phyloP scores from a whole-genome alignment of 2,797 vertebrate species.

The Bucorvus abyssinicus region DNA sequence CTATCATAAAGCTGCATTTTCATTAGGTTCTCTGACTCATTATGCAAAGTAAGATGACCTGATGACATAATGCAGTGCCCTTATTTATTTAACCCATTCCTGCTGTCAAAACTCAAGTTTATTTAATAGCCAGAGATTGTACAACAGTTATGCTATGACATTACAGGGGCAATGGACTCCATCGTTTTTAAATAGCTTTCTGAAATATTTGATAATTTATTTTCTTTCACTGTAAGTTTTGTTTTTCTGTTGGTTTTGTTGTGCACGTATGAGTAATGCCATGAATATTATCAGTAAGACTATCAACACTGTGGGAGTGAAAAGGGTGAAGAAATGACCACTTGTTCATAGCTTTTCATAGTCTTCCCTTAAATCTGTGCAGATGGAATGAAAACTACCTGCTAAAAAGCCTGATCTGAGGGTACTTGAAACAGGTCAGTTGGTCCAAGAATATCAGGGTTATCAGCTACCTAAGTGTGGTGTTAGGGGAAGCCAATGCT shows the following conservation, averaged over 20 bases:
- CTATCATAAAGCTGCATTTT: background rate
- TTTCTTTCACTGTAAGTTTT: background rate
- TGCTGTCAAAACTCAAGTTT: background rate
- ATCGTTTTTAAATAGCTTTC: background rate
- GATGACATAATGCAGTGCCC: accelerated
- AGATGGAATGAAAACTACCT: background rate
- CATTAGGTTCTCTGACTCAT: background rate
- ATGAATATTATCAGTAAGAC: background rate
- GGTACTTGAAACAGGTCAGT: background rate
- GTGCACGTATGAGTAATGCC: background rate
- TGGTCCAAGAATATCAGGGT: background rate
- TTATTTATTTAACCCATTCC: background rate
- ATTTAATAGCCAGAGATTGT: background rate
- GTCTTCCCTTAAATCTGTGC: background rate
- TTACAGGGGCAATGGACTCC: background rate
- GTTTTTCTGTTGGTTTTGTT: background rate
- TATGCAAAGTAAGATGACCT: background rate
- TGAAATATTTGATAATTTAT: background rate
- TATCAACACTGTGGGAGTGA: background rate
- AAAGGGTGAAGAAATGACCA: background rate
- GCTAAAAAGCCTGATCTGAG: background rate
- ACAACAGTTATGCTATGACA: background rate
- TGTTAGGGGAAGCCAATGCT: background rate
- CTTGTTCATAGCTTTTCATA: background rate
- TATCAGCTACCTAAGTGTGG: background rate